Base-by-base conservation (phyloP, 2,888 invertebrate genomes). In the Notodonta ziczac region DNA sequence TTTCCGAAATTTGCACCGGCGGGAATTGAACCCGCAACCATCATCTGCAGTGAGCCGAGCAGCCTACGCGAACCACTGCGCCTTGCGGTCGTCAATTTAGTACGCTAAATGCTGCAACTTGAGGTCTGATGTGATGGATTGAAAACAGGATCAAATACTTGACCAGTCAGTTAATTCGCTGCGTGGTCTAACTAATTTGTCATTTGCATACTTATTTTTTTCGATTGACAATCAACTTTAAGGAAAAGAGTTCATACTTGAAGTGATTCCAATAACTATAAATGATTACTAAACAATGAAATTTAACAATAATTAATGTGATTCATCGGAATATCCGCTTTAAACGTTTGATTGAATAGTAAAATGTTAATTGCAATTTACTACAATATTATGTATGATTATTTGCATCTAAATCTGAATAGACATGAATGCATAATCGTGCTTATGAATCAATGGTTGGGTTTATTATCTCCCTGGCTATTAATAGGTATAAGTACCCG, bases 321-420 rank as follows among this genome's bases (percentile, higher is more conserved):
- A 66, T 55, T 61, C 63, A 66, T 59, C 16, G 60, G 57, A 69
- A 60, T 61, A 60, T 48, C 52, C 50, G 39, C 58, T 55, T 16
- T 52, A 10, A 32, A 24, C 24, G 24, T 24, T 24, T 24, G 24
- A 52, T 13, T 12, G 24, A 10, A 8, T 32, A 35, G 13, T 52
- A 5, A 50, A 16, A 7, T 0, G 16, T 16, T 5, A 50, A 16
- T 16, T 50, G 16, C n/a, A 50, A 50, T 5, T 16, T 16, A 50
- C 8, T 50, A 1, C 50, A 50, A 50, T 50, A n/a, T 13, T n/a
- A 46, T n/a, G 10, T n/a, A 46, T 5, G 4, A n/a, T 42, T 46
- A 46, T 46, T 46, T n/a, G n/a, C 46, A 46, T 46, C 46, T 10
- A 2, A 46, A 46, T n/a, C n/a, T 46, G 13, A n/a, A 46, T n/a